A percentile compares a stretch with the other conserved stretches of the same genome.
These are phyloP conservation scores for Aspiorhynchus laticeps DNA, from an alignment of 2,113 vertebrate species.

Conservation along the genomic window DNA sequence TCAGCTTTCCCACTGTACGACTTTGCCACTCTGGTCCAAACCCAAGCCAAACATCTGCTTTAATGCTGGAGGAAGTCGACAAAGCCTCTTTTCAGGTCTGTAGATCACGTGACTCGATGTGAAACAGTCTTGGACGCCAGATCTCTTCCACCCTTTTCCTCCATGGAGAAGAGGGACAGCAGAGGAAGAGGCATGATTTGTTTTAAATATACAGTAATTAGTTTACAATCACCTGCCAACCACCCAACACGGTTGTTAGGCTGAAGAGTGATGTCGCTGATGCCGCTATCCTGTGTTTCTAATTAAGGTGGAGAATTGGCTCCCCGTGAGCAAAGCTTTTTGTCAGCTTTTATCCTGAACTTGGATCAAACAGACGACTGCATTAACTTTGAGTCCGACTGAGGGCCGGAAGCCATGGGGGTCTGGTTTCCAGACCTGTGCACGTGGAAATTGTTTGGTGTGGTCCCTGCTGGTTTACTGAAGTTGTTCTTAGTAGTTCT, in stretches of 20 bases:
- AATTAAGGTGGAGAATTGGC: slow-evolving; percentile 44
- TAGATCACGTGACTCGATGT: slow-evolving; percentile 9
- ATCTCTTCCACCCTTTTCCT: slow-evolving; percentile 7
- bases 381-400: slow-evolving; percentile 35
- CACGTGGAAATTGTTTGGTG: slow-evolving; percentile 39
- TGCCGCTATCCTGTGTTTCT: background rate
- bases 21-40: slow-evolving; percentile 30
- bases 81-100: slow-evolving; percentile 42
- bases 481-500: slow-evolving; percentile 35
- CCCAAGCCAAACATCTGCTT: slow-evolving; percentile 51
- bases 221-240: slow-evolving; percentile 27
- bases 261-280: background rate
- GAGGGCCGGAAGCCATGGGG: slow-evolving; percentile 29
- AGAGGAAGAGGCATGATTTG: slow-evolving; percentile 23
- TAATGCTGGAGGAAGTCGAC: slow-evolving; percentile 38
- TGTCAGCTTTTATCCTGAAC: slow-evolving; percentile 37
- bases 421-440: slow-evolving; percentile 37
- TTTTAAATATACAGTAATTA: slow-evolving; percentile 23
- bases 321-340: slow-evolving; percentile 24
- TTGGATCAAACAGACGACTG: slow-evolving; percentile 51
- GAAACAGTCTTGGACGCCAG: slow-evolving; percentile 13
- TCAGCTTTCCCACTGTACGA: slow-evolving; percentile 16
- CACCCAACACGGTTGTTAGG: background rate
- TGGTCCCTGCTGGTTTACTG: slow-evolving; percentile 55
- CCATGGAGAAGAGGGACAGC: background rate